phyloP scores from a whole-genome alignment of 23 tunicate genomes.

The Halocynthia roretzi region DNA sequence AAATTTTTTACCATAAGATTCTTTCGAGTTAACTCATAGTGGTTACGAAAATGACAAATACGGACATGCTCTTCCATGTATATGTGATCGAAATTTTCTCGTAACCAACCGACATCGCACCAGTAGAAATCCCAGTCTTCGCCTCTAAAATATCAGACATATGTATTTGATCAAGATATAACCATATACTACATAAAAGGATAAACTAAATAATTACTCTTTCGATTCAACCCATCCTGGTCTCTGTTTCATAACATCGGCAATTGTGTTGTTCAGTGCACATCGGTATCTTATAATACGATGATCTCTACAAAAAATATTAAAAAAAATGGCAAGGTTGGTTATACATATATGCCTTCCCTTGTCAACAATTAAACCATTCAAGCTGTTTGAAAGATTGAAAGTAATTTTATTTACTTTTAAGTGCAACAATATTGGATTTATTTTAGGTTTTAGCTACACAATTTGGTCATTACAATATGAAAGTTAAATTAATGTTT shows the following conservation, averaged over 20 bases:
- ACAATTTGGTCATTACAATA: too few relatives aligned
- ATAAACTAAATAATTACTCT: slow-evolving; percentile 26
- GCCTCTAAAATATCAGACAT: slow-evolving; percentile 15
- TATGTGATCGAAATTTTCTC: slow-evolving; percentile 90
- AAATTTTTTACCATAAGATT: slow-evolving; percentile 94
- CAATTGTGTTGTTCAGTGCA: slow-evolving; percentile 76
- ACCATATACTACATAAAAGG: neutral
- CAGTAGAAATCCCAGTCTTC: slow-evolving; percentile 94
- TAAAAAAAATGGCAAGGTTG: too few relatives aligned
- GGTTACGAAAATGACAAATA: slow-evolving; percentile 88
- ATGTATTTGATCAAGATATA: too few relatives aligned
- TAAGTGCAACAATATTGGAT: neutral
- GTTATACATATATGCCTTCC: too few relatives aligned
- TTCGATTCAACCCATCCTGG: slow-evolving; percentile 89
- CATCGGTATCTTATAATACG: slow-evolving; percentile 64
- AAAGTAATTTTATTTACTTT: neutral
- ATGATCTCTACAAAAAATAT: slow-evolving; percentile 34
- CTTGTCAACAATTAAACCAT: too few relatives aligned
- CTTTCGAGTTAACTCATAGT: slow-evolving; percentile 80
- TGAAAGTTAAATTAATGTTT: too few relatives aligned
- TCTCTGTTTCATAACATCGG: slow-evolving; percentile 74
- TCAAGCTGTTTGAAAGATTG: too few relatives aligned
- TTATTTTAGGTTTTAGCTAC: too few relatives aligned
- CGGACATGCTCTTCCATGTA: slow-evolving; percentile 90
- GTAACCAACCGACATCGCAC: slow-evolving; percentile 92